These are phyloP conservation scores for Caenorhabditis drosophilae DNA, from an alignment of 2,888 invertebrate genomes.

Conservation along the genomic window DNA sequence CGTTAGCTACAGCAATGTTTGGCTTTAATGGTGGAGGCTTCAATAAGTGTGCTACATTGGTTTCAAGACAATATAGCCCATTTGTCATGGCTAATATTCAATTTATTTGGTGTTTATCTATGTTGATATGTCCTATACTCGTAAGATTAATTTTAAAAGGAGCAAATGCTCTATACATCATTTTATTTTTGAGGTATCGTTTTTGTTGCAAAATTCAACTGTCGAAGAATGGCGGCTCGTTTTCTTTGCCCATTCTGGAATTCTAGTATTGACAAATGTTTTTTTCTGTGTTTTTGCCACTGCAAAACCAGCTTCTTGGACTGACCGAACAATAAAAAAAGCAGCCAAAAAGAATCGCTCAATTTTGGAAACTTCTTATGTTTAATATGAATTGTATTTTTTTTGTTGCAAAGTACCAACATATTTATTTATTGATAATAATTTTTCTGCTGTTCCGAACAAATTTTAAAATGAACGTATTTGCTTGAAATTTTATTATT, in stretches of 20 bases:
- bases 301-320: slow-evolving; percentile 64
- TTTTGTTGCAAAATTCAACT: slow-evolving; percentile 40
- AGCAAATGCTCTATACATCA: neutral
- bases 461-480: too few species aligned
- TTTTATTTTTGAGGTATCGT: slow-evolving; percentile 7
- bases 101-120: slow-evolving; percentile 64
- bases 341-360: slow-evolving; percentile 19
- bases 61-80: slow-evolving; percentile 64
- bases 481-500: too few species aligned
- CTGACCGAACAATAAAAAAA: slow-evolving; percentile 35
- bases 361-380: neutral
- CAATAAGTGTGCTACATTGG: slow-evolving; percentile 56
- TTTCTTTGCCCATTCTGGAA: slow-evolving; percentile 59
- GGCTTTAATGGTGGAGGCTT: slow-evolving; percentile 56
- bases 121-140: slow-evolving; percentile 64
- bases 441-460: too few species aligned
- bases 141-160: slow-evolving; percentile 14
- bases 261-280: slow-evolving; percentile 56
- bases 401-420: neutral
- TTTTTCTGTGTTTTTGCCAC: slow-evolving; percentile 63
- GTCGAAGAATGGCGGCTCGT: slow-evolving; percentile 59
- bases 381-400: neutral
- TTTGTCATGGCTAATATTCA: slow-evolving; percentile 67
- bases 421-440: neutral
- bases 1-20: slow-evolving; percentile 65